A percentile compares a stretch with the other conserved stretches of the same genome.
phyloP scores from a whole-genome alignment of 2,113 vertebrate species.

The Donacobius atricapilla region DNA sequence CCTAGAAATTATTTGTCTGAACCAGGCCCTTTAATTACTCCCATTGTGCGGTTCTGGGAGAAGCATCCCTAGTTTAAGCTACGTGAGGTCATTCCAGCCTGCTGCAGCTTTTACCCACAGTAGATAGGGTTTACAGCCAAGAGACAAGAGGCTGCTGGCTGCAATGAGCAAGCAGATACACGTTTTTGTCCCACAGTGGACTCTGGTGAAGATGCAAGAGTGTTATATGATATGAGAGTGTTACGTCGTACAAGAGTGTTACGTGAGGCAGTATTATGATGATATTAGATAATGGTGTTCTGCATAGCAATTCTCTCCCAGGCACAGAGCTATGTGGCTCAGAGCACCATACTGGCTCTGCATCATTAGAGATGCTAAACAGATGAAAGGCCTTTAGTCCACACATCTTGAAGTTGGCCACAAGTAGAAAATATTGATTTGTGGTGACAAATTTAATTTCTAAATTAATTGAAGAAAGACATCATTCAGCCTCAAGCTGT shows the following conservation, averaged over 20 bases:
- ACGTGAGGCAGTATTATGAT: not conserved
- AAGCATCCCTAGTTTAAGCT: not conserved
- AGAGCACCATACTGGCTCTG: not conserved
- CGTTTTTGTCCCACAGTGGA: not conserved
- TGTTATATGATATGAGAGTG: not conserved
- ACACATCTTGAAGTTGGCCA: not conserved
- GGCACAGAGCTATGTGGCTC: not conserved
- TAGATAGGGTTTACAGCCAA: not conserved
- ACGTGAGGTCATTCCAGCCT: not conserved
- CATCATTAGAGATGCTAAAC: not conserved
- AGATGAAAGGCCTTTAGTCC: not conserved
- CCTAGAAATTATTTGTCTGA: not conserved
- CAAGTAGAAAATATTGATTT: constrained; percentile 35
- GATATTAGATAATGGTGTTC: not conserved
- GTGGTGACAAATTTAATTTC: constrained; percentile 13
- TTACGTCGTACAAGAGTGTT: not conserved
- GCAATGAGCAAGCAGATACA: not conserved
- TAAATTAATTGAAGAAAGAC: constrained; percentile 35
- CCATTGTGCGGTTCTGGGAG: not conserved
- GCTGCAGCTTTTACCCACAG: not conserved
- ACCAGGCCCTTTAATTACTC: constrained; percentile 23
- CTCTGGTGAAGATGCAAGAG: not conserved
- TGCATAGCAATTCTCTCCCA: not conserved
- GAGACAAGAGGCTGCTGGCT: not conserved
- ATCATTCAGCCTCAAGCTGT: not conserved